Evolutionary conservation across 2,797 vertebrate species (phyloP), one percentile per base, ranked within the genome.

Genomic region (Tragelaphus oryx): DNA sequence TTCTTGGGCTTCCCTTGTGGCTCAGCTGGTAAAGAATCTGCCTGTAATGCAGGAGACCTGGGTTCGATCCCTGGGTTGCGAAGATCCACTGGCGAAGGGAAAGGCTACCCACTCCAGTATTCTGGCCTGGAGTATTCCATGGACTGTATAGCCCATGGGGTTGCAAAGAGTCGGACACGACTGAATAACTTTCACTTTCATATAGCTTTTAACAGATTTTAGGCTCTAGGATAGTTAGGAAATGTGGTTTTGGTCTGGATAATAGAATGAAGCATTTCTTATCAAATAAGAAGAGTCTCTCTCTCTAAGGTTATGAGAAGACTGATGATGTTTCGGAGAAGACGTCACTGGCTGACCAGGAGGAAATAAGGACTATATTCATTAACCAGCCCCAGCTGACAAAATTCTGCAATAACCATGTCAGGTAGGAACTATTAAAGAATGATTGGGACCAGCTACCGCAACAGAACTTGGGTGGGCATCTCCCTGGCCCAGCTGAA

Each of bases 371-470:
- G 97, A 98, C 99, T 94, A 99, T 99, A 98, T 99, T 99, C 98
- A 99, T 99, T 98, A 99, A 99, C 98, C 99, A 99, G 97, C 99
- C 98, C 3, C 99, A 99, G 98, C 98, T 99, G 96, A 99, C 99
- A 30, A 99, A 99, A 98, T 99, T 99, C 98, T 99, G 99, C 99
- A 99, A 97, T 98, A 99, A 99, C 97, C 99, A 99, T 76, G 99
- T 99, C 98, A 99, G 99, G 99, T 99, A 98, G 83, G 97, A 96
- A 44, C 4, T 86, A 50, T 41, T 24, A 54, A 41, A 62, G 74
- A 46, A 44, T 12, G 18, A 55, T 5, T 7, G 14, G 89, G 44
- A 28, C 57, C 10, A 10, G n/a, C 59, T 55, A 4, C 41, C 9
- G 0, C 1, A 12, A 6, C 44, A 10, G 24, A 46, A 48, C 17